Conservation (phyloP, 2,113 vertebrate species). For the Corythoichthys intestinalis region DNA sequence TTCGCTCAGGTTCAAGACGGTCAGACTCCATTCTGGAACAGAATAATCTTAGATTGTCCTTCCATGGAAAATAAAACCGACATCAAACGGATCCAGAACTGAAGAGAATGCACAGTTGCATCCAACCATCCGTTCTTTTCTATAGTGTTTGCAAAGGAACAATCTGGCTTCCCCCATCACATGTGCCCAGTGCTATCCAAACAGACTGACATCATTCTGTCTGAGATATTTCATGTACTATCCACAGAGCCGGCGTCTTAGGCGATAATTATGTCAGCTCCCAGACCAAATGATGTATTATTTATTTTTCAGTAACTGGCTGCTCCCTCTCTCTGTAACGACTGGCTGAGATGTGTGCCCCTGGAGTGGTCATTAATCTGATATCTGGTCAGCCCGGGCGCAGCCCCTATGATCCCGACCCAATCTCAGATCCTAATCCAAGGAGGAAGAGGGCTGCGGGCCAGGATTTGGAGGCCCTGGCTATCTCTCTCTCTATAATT, state of each 20-base stretch:
- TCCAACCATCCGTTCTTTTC: not conserved
- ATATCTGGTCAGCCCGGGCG: constrained; percentile 70
- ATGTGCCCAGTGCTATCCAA: constrained; percentile 1
- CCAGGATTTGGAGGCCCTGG: constrained; percentile 72
- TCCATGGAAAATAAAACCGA: not conserved
- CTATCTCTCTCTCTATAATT: constrained; percentile 75
- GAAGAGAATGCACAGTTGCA: not conserved
- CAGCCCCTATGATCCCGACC: constrained; percentile 73
- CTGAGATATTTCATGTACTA: constrained; percentile 37
- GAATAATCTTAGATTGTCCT: not conserved
- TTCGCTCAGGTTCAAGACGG: constrained; percentile 56
- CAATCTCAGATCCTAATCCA: constrained; percentile 79
- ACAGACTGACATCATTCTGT: constrained; percentile 28
- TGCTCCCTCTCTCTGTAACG: constrained; percentile 54
- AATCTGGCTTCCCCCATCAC: not conserved
- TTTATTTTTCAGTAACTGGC: constrained; percentile 68
- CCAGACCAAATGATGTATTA: constrained; percentile 75
- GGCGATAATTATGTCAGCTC: constrained; percentile 75
- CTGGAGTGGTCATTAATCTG: constrained; percentile 79
- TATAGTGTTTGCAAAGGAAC: not conserved
- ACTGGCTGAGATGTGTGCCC: constrained; percentile 70
- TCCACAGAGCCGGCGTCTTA: constrained; percentile 58
- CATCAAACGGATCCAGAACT: not conserved
- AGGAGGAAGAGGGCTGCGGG: constrained; percentile 77
- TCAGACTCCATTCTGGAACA: not conserved